Percentiles rank a stretch among this genome's conserved stretches.
Conservation (phyloP, 2,888 invertebrate genomes). For the Eupithecia abbreviata region DNA sequence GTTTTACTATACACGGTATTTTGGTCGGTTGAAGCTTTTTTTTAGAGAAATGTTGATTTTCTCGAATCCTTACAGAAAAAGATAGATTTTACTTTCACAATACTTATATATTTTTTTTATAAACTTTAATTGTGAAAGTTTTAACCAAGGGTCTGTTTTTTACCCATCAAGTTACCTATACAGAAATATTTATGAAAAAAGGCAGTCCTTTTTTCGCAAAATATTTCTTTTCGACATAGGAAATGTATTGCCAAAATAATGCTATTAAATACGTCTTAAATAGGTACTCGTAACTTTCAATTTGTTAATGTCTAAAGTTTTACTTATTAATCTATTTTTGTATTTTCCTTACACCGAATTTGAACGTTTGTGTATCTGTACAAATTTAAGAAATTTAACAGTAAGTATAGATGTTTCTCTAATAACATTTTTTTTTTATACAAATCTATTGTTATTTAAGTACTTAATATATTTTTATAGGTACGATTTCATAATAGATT, state of each 20-base stretch:
- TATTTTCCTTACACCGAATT: constrained; percentile 28
- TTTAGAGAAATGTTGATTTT: not conserved
- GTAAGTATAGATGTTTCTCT: not conserved
- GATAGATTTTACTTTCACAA: no score
- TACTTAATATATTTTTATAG: not conserved
- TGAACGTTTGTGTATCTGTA: constrained; percentile 25
- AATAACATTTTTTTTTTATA: not conserved
- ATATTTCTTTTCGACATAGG: not conserved
- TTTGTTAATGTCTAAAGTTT: not conserved
- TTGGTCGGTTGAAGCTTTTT: not conserved
- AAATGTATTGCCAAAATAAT: not conserved
- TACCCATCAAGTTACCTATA: not conserved
- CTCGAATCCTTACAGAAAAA: not conserved
- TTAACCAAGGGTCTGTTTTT: not conserved
- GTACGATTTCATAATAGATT: not conserved
- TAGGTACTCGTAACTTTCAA: not conserved
- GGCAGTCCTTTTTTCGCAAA: not conserved
- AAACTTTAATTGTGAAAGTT: not conserved
- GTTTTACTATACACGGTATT: not conserved
- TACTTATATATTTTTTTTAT: no score
- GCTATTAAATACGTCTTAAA: not conserved
- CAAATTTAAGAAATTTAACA: not conserved
- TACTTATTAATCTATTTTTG: constrained; percentile 8
- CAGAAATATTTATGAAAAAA: not conserved
- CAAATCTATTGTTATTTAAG: not conserved